Evolutionary conservation across 2,113 vertebrate genomes (phyloP).

Genomic region (Mola mola): DNA sequence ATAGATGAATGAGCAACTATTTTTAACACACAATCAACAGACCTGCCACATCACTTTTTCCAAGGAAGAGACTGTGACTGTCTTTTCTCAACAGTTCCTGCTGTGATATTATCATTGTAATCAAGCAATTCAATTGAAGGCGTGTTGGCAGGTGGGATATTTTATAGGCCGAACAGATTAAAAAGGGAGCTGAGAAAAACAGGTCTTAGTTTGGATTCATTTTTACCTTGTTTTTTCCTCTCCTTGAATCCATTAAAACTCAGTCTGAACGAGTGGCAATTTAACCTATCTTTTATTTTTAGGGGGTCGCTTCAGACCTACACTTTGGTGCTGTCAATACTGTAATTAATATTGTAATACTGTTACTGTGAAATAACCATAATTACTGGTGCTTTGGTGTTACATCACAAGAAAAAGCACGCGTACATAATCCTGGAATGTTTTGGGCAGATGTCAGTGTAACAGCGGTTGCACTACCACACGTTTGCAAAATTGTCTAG

Average conservation of each 20-base stretch:
- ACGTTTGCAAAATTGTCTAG: slow-evolving; percentile 10
- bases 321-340: too few species aligned
- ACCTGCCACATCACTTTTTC: slow-evolving; percentile 4
- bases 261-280: too few species aligned
- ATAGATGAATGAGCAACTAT: too few species aligned
- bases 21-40: slow-evolving; percentile 1
- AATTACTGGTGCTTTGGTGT: too few species aligned
- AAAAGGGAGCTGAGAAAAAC: slow-evolving; percentile 8
- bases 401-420: too few species aligned
- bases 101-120: slow-evolving; percentile 35
- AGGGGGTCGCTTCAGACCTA: too few species aligned
- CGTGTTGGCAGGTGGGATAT: slow-evolving; percentile 27
- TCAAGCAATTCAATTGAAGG: slow-evolving; percentile 38
- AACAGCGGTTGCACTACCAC: neutral
- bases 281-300: too few species aligned
- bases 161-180: slow-evolving; percentile 15
- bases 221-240: too few species aligned
- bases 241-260: slow-evolving; percentile 21
- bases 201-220: slow-evolving; percentile 8
- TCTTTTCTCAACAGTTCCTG: slow-evolving; percentile 30
- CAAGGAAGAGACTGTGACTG: slow-evolving; percentile 3
- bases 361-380: too few species aligned
- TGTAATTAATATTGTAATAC: too few species aligned
- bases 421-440: neutral
- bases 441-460: slow-evolving; percentile 5